Evolutionary conservation across 2,797 vertebrate genomes (phyloP).

Genomic region (Semaprochilodus insignis): DNA sequence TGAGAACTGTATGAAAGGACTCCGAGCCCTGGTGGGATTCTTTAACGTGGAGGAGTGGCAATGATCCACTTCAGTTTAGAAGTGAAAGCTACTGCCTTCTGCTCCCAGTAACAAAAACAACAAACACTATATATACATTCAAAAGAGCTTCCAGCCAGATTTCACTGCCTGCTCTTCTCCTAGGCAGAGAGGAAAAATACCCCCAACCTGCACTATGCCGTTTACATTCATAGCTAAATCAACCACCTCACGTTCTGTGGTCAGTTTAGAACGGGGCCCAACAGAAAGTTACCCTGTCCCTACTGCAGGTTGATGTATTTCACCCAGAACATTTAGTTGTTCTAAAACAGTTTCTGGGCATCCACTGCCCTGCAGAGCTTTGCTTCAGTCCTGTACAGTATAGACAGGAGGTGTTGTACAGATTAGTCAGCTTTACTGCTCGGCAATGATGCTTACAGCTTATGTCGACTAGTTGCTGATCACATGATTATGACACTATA

Average conservation of each 20-base stretch:
- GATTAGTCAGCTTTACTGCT: too few species aligned
- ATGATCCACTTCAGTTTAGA: neutral
- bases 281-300: too few species aligned
- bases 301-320: too few species aligned
- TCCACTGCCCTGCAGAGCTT: neutral
- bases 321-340: too few species aligned
- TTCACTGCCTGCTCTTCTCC: neutral
- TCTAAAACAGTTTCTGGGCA: neutral
- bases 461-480: too few species aligned
- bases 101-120: neutral
- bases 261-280: neutral
- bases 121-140: neutral
- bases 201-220: neutral
- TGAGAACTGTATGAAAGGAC: constrained; percentile 4
- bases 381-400: too few species aligned
- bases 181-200: neutral
- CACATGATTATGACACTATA: too few species aligned
- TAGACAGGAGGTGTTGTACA: too few species aligned
- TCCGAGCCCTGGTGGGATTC: neutral
- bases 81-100: neutral
- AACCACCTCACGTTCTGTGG: neutral
- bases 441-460: too few species aligned
- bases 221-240: neutral
- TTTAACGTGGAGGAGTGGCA: constrained; percentile 6
- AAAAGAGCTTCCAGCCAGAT: neutral